Conservation (phyloP, 2,888 invertebrate species). For the Camponotus fellah region DNA sequence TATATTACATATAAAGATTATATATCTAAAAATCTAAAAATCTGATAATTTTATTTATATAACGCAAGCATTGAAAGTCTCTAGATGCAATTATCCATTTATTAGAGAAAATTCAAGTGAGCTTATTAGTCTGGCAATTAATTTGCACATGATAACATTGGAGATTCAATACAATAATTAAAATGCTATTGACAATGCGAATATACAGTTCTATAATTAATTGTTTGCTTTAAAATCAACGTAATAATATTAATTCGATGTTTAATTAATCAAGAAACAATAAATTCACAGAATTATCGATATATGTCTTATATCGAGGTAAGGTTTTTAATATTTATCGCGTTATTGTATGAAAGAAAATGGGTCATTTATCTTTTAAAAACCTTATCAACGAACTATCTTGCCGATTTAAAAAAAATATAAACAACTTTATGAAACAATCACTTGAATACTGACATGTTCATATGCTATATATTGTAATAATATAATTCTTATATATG, state of each 20-base stretch:
- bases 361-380: constrained; percentile 35
- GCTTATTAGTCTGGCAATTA: constrained; percentile 52
- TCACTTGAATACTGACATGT: constrained; percentile 39
- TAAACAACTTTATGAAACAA: constrained; percentile 43
- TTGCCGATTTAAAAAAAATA: constrained; percentile 44
- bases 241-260: constrained; percentile 46
- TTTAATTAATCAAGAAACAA: constrained; percentile 50
- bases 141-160: constrained; percentile 44
- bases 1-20: no score
- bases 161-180: constrained; percentile 49
- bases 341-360: constrained; percentile 31
- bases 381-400: constrained; percentile 38
- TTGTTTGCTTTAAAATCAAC: constrained; percentile 46
- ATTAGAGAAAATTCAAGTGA: constrained; percentile 43
- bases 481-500: constrained; percentile 29
- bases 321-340: constrained; percentile 3
- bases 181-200: constrained; percentile 44
- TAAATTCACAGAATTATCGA: constrained; percentile 37
- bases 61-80: not conserved
- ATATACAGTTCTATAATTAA: constrained; percentile 43
- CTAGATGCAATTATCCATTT: constrained; percentile 14
- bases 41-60: constrained; percentile 17
- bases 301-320: not conserved
- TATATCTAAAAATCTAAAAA: not conserved
- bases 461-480: constrained; percentile 28